Percentiles rank a stretch among this genome's conserved stretches.
These are phyloP conservation scores for Araneus ventricosus DNA, from an alignment of 1,140 invertebrate species.

Conservation along the genomic window DNA sequence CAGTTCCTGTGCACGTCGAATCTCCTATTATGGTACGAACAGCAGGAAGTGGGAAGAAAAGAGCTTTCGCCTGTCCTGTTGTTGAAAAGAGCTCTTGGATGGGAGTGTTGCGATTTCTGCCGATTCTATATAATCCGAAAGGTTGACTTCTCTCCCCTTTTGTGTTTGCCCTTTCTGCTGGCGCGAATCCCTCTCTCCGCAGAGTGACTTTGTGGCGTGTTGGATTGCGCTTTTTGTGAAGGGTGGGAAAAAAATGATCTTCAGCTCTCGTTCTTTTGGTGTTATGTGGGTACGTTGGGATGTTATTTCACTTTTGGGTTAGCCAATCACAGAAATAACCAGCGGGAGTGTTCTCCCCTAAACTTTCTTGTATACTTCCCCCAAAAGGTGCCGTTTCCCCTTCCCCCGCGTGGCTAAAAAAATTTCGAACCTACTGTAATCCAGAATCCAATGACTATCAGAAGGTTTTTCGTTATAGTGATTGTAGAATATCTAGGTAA, in stretches of 20 bases:
- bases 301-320: background rate
- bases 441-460: no score
- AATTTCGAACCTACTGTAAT: no score
- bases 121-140: background rate
- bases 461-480: no score
- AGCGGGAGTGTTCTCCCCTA: no score
- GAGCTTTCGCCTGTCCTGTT: background rate
- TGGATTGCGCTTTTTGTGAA: background rate
- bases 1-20: slow-evolving; percentile 14
- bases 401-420: no score
- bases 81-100: background rate
- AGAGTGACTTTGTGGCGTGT: background rate
- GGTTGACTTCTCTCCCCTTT: background rate
- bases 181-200: background rate
- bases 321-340: background rate
- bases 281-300: background rate
- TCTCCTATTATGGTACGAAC: slow-evolving; percentile 40
- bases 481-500: no score
- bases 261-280: no score
- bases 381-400: no score
- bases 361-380: no score
- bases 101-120: slow-evolving; percentile 1
- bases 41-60: background rate
- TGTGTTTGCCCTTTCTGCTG: background rate
- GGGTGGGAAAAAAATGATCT: background rate